phyloP scores from a whole-genome alignment of 2,888 invertebrate species.

The Pyralis farinalis region DNA sequence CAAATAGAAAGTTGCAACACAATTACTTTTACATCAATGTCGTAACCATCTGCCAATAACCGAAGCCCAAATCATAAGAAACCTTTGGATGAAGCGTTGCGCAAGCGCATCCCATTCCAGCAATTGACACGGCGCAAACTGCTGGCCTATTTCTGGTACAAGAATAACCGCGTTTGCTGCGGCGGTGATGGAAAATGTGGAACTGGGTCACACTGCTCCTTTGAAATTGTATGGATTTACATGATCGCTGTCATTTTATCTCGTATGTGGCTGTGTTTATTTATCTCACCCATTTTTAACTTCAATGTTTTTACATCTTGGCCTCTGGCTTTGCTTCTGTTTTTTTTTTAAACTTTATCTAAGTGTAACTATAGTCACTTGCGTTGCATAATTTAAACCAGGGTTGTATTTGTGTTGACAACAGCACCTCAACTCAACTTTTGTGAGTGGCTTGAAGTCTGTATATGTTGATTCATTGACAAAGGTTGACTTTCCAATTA shows the following conservation, averaged over 20 bases:
- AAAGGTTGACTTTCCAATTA: no score
- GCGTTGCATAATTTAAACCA: no score
- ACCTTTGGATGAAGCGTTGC: slow-evolving; percentile 5
- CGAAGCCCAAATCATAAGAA: slow-evolving; percentile 1
- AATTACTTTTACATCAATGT: not conserved
- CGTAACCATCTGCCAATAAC: not conserved
- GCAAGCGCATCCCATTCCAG: slow-evolving; percentile 5
- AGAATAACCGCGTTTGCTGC: slow-evolving; percentile 6
- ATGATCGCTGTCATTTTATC: not conserved
- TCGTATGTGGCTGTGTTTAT: no score
- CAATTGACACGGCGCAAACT: slow-evolving; percentile 7
- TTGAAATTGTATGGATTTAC: not conserved
- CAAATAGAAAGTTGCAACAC: not conserved
- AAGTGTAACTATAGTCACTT: no score
- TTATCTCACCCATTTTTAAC: no score
- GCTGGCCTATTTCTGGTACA: slow-evolving; percentile 4
- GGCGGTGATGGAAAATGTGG: slow-evolving; percentile 1
- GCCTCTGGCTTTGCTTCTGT: no score
- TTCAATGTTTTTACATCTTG: no score
- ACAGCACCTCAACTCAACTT: no score
- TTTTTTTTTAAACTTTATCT: no score
- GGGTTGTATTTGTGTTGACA: no score
- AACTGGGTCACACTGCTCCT: slow-evolving; percentile 5
- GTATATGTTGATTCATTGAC: no score
- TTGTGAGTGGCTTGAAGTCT: no score